These are phyloP conservation scores for Dendrolimus houi DNA, from an alignment of 2,888 invertebrate genomes.

Conservation along the genomic window DNA sequence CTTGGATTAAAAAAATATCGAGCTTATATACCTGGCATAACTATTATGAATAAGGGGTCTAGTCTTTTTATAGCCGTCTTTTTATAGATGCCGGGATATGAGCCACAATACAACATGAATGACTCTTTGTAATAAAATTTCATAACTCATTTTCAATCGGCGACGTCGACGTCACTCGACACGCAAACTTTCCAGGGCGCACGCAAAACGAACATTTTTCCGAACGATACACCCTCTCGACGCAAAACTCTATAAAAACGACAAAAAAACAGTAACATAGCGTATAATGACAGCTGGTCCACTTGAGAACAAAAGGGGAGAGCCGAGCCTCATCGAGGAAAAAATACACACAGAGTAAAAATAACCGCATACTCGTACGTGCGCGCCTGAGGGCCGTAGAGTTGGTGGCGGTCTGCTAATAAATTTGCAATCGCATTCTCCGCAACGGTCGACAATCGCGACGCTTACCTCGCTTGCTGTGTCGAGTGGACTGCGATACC, in stretches of 20 bases:
- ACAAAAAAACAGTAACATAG: constrained; percentile 76
- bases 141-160: constrained; percentile 66
- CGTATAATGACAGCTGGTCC: constrained; percentile 78
- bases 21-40: too few species aligned
- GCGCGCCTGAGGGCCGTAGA: constrained; percentile 31
- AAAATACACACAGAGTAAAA: constrained; percentile 72
- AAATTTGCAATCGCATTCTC: constrained; percentile 73
- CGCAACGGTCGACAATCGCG: constrained; percentile 42
- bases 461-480: constrained; percentile 32
- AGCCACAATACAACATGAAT: background rate
- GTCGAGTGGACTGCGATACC: constrained; percentile 40
- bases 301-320: constrained; percentile 77
- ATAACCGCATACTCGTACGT: constrained; percentile 52
- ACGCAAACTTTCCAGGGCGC: constrained; percentile 69
- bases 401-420: constrained; percentile 58
- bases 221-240: constrained; percentile 70
- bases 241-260: constrained; percentile 74
- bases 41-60: too few species aligned
- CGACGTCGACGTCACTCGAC: constrained; percentile 60
- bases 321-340: constrained; percentile 71
- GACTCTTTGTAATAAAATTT: constrained; percentile 41
- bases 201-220: constrained; percentile 76
- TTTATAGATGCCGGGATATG: too few species aligned
- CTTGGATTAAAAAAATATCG: too few species aligned
- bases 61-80: too few species aligned